These are phyloP conservation scores for Paraplagusia blochii DNA, from an alignment of 2,113 vertebrate species.

Conservation along the genomic window DNA sequence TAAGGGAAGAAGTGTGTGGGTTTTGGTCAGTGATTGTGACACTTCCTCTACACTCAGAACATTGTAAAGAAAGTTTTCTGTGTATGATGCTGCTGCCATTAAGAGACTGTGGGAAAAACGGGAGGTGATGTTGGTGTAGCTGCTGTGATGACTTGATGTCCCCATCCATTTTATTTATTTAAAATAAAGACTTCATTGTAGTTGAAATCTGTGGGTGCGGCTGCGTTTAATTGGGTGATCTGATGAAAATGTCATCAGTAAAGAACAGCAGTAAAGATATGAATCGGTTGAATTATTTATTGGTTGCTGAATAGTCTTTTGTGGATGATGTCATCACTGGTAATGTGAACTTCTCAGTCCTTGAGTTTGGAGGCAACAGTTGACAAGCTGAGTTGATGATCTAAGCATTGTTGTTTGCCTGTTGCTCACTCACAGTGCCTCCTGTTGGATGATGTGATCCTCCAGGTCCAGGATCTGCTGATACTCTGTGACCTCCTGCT, in stretches of 20 bases:
- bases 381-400: background rate
- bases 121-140: background rate
- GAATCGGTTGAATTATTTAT: no score
- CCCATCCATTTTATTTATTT: background rate
- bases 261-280: no score
- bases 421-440: slow-evolving; percentile 46
- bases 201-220: no score
- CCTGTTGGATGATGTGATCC: slow-evolving; percentile 75
- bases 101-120: background rate
- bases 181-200: background rate
- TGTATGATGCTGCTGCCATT: background rate
- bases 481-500: slow-evolving; percentile 83
- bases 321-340: no score
- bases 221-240: no score
- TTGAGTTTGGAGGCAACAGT: slow-evolving; percentile 2
- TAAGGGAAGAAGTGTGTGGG: background rate
- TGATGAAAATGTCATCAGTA: no score
- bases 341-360: background rate
- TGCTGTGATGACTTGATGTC: background rate
- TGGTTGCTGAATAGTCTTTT: no score
- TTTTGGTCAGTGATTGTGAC: background rate
- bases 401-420: background rate
- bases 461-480: slow-evolving; percentile 89
- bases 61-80: background rate
- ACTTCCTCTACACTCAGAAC: background rate